Evolutionary conservation across 2,113 vertebrate species (phyloP), one percentile per base, ranked within the genome.

Genomic region (Actenoides hombroni): DNA sequence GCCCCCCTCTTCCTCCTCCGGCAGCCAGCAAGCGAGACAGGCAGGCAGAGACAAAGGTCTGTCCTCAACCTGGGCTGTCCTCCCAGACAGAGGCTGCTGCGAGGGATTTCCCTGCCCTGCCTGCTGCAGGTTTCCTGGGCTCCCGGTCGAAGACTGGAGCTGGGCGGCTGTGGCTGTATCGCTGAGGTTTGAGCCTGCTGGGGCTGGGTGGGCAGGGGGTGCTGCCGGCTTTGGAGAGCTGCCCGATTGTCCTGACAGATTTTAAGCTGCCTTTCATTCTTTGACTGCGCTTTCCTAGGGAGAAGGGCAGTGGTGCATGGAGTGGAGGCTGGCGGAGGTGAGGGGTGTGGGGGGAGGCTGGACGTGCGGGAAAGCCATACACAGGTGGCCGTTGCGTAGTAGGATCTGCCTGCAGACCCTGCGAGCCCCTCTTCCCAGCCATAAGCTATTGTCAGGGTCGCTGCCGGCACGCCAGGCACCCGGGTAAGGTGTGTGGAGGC

Each of bases 1-100:
- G 5, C 94, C 85, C 94, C 94, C 93, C 90, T 96, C 90, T 96
- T 96, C 90, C 82, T 96, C 93, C 94, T 87, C 81, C 65, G 64
- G 81, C 95, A 82, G 91, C 61, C 6, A 96, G 86, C 75, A 18
- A 93, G 67, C 31, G 46, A 95, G 93, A 91, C 94, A 95, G 89
- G 81, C 92, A 95, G 93, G 78, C 94, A 96, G 95, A 96, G 82
- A 97, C 96, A 96, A 97, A 97, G 94, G 94, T 96, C 95, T 96
- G 95, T 96, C 93, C 93, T 94, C 96, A 96, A 86, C 96, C 91
- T 95, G 90, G 83, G 94, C 93, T 90, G 90, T 92, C 93, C 93
- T 95, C 93, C 56, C 76, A 5, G 15, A 33, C 28, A 93, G 82
- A 51, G 40, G 88, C 86, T 90, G 90, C 96, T 94, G 94, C 82